Conservation (phyloP, 2,888 invertebrate species). For the Lepidocyrtoides sp. region DNA sequence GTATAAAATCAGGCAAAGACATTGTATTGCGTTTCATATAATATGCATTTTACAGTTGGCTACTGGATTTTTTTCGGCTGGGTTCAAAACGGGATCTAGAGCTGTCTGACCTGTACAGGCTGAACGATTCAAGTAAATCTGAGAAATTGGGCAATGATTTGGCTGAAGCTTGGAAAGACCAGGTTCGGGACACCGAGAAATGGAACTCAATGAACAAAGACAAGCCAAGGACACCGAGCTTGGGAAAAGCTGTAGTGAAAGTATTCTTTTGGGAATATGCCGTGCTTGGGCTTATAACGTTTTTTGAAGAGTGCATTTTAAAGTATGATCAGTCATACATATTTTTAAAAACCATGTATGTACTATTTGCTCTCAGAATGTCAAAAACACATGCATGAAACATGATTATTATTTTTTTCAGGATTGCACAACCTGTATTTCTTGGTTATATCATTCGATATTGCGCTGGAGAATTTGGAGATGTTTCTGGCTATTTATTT, state of each 20-base stretch:
- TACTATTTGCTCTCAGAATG: too few species aligned
- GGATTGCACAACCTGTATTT: conserved; percentile 84
- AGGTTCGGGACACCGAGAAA: conserved; percentile 49
- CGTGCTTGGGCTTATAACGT: conserved; percentile 73
- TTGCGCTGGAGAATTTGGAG: conserved; percentile 76
- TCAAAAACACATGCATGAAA: too few species aligned
- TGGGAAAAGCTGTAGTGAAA: conserved; percentile 70
- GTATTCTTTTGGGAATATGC: conserved; percentile 78
- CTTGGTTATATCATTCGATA: conserved; percentile 84
- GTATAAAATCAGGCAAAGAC: background rate
- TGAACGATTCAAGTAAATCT: conserved; percentile 91
- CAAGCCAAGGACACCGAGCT: conserved; percentile 53
- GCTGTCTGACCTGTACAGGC: conserved; percentile 91
- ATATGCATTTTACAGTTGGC: conserved; percentile 91
- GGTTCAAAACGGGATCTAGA: conserved; percentile 92
- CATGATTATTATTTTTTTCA: too few species aligned
- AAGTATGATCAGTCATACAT: conserved; percentile 70
- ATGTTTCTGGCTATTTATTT: conserved; percentile 86
- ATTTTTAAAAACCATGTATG: background rate
- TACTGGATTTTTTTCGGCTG: conserved; percentile 91
- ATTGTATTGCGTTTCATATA: background rate
- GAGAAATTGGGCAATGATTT: conserved; percentile 90
- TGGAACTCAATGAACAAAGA: conserved; percentile 66
- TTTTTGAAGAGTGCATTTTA: conserved; percentile 81
- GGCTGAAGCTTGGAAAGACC: conserved; percentile 86